Percentiles rank a stretch among this genome's conserved stretches.
phyloP scores from a whole-genome alignment of 2,888 invertebrate species.

The Lagria hirta region DNA sequence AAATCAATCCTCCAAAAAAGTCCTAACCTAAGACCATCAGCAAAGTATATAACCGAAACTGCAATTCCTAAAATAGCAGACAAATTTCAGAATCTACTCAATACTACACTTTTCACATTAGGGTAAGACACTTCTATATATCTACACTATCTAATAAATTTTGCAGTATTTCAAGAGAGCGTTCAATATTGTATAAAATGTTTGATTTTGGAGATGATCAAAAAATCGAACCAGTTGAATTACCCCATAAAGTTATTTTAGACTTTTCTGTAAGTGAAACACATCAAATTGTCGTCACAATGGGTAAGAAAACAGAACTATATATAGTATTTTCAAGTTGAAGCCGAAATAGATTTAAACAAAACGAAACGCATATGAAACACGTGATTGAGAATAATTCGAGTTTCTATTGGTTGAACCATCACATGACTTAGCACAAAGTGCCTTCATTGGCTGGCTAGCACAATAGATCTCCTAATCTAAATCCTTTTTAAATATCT shows the following conservation, averaged over 20 bases:
- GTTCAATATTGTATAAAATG: conserved; percentile 61
- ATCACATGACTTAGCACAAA: too few species aligned
- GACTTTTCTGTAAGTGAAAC: conserved; percentile 60
- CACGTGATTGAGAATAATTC: too few species aligned
- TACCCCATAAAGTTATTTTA: conserved; percentile 59
- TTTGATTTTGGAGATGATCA: conserved; percentile 57
- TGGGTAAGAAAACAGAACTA: too few species aligned
- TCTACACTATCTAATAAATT: too few species aligned
- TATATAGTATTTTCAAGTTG: too few species aligned
- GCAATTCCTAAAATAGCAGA: conserved; percentile 55
- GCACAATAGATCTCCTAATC: conserved; percentile 26
- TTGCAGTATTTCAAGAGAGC: conserved; percentile 23
- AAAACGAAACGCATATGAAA: too few species aligned
- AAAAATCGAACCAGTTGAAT: conserved; percentile 57
- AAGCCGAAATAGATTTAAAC: too few species aligned
- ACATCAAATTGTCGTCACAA: conserved; percentile 61
- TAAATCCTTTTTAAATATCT: conserved; percentile 15
- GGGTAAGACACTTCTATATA: neutral
- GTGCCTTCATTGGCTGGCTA: too few species aligned
- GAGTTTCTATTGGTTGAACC: too few species aligned
- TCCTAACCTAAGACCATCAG: conserved; percentile 63
- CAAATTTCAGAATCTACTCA: conserved; percentile 44
- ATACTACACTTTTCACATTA: conserved; percentile 32
- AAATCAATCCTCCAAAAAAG: conserved; percentile 65
- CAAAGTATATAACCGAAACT: conserved; percentile 60